Percentiles rank a stretch among this genome's conserved stretches.
Evolutionary conservation across 2,113 vertebrate genomes (phyloP).

Genomic region (Thunnus thynnus): DNA sequence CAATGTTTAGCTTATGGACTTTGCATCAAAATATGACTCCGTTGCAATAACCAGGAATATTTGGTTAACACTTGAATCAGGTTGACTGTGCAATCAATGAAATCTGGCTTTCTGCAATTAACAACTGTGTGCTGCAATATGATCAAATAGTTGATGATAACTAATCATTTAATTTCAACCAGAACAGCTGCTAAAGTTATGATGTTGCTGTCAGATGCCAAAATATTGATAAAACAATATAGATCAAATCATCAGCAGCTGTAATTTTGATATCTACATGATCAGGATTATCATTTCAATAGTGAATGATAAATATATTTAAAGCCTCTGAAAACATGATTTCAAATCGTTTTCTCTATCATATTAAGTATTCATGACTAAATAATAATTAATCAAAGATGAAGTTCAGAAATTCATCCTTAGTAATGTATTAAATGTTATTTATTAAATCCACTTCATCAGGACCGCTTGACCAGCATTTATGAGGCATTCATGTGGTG

Average conservation of each 20-base stretch:
- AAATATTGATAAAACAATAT: not conserved
- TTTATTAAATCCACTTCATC: too few species aligned
- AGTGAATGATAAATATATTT: too few species aligned
- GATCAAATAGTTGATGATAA: not conserved
- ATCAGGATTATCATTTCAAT: too few species aligned
- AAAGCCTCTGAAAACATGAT: too few species aligned
- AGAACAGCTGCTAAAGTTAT: not conserved
- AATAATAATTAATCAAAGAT: too few species aligned
- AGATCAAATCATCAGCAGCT: not conserved
- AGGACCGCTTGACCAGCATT: too few species aligned
- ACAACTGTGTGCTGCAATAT: not conserved
- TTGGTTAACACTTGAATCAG: not conserved
- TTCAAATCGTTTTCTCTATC: too few species aligned
- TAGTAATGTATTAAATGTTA: too few species aligned
- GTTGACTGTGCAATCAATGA: not conserved
- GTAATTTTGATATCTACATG: too few species aligned
- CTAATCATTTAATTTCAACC: not conserved
- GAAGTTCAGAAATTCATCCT: too few species aligned
- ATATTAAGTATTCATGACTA: too few species aligned
- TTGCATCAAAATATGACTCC: conserved; percentile 31
- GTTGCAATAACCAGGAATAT: conserved; percentile 4
- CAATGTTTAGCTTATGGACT: conserved; percentile 53
- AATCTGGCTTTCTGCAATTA: not conserved
- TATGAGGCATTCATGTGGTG: too few species aligned
- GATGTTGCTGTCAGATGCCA: not conserved